Evolutionary conservation across 2,797 vertebrate species (phyloP).

Genomic region (Corythornis leucogaster): DNA sequence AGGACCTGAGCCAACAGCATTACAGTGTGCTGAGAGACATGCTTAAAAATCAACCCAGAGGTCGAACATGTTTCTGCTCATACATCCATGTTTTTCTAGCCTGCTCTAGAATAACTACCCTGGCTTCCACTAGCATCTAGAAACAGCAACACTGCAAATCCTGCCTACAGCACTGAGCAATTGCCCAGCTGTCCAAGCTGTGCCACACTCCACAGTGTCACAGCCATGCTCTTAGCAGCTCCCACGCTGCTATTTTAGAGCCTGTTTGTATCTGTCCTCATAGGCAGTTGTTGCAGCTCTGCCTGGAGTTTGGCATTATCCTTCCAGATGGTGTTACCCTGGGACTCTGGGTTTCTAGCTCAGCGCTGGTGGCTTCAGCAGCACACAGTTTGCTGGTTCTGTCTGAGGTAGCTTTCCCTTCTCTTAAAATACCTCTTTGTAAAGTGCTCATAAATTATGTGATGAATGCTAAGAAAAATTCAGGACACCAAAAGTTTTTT

Average conservation of each 20-base stretch:
- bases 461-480: not conserved
- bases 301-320: not conserved
- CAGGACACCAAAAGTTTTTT: not conserved
- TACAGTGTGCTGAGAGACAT: not conserved
- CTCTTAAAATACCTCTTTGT: not conserved
- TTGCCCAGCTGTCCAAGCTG: not conserved
- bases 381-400: not conserved
- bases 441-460: not conserved
- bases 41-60: not conserved
- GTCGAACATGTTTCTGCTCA: not conserved
- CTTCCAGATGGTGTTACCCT: not conserved
- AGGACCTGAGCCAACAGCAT: not conserved
- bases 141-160: not conserved
- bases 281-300: not conserved
- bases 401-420: not conserved
- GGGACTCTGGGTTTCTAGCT: not conserved
- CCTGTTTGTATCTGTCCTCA: not conserved
- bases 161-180: not conserved
- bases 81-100: not conserved
- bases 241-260: not conserved
- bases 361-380: not conserved
- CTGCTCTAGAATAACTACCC: not conserved
- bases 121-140: not conserved
- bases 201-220: rapidly evolving
- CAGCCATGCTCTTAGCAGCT: not conserved